Base-by-base conservation (phyloP, 2,113 vertebrate species). In the Scortum barcoo region DNA sequence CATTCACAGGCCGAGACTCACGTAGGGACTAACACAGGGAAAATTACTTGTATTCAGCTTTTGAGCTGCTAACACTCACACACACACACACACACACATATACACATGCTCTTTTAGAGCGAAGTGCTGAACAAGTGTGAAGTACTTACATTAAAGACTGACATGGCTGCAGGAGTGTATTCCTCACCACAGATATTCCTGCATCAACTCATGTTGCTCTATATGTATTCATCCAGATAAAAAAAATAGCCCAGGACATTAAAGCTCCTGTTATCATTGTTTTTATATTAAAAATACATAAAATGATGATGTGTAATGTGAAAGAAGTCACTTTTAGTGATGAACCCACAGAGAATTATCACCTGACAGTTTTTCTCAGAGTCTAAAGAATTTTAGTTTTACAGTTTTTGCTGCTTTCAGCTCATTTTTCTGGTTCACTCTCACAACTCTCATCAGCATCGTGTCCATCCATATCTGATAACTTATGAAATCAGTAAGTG, bases 1-100 rank as follows among this genome's bases (percentile, higher is more conserved):
- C n/a, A 58, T 82, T 85, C 11, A 12, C 65, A 65, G 61, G 14
- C 70, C 44, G 17, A 72, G 28, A 44, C 74, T 80, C 57, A 66
- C 5, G 17, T 40, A 63, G 76, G 76, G 66, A 81, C 46, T 63
- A 87, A 83, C 44, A 8, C 16, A 50, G 56, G 14, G 72, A 4
- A 53, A 75, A 57, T 56, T 4, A 72, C 60, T 56, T 38, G 46
- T 30, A 30, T 19, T 69, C 40, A 67, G 3, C 54, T n/a, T n/a
- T n/a, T n/a, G 65, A 72, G 44, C 11, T 44, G 8, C 19, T 30
- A 0, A 2, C 56, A 22, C 30, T 58, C 66, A 72, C 14, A 40
- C 51, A 51, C 2, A 66, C 63, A 33, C 65, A 68, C 2, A 2
- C n/a, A 30, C 60, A 74, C 30, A 26, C 20, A 5, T 53, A 20